Evolutionary conservation across 37 sponge, comb jelly and placozoan genomes (phyloP), one percentile per base, ranked within the genome.

Genomic region (Crambe crambe): DNA sequence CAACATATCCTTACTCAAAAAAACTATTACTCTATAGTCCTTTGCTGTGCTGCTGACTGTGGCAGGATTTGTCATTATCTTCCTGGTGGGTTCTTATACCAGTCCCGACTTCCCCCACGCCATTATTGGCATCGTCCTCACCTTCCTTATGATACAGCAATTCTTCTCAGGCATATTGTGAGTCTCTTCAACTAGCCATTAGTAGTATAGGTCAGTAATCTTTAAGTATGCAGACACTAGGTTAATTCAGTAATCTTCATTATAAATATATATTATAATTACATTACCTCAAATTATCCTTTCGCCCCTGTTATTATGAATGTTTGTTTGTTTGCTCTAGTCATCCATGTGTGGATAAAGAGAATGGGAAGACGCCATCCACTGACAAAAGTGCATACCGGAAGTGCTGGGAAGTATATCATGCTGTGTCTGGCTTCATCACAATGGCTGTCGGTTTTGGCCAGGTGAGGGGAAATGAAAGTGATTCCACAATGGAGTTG

Each of bases 91-190:
- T 37, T 38, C 62, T 18, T 81, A 60, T 30, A 39, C 38, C 58
- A 36, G 71, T 41, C 89, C 93, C 0, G 56, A 43, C 42, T 83
- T 87, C 57, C 79, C 89, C 36, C 93, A 92, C 62, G 93, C 85
- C 74, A 82, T 88, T 25, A 72, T 92, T 27, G 93, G 93, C 44
- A 80, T 87, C 58, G 38, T 92, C 6, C 85, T 88, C 40, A 85
- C 73, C 32, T 60, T 66, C 9, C 27, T 87, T 15, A 61, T 86
- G 23, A 25, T 85, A 21, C 89, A 85, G 63, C 93, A 92, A 83
- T 86, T 75, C 65, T 75, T 92, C 58, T 77, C 67, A 29, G 93
- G 86, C 75, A 77, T 90, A 39, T 70, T 90, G 90, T 90, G 61
- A 90, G 90, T 51, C 38, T 29, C n/a, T n/a, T n/a, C n/a, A n/a